phyloP scores from a whole-genome alignment of 2,888 invertebrate genomes.

The Agonum fuliginosum region DNA sequence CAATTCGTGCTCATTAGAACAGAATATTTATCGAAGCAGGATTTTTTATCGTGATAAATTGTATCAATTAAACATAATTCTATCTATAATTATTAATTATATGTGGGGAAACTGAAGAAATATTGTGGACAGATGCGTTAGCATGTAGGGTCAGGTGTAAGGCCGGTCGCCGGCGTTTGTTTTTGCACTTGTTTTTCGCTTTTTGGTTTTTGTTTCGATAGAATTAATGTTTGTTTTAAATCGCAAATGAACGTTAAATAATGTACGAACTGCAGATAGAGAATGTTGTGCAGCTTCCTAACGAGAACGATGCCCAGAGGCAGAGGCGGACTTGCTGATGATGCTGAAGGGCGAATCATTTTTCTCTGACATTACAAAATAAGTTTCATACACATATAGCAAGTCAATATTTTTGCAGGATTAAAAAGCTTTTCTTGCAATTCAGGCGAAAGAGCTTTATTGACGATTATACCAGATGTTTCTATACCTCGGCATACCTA shows the following conservation, averaged over 20 bases:
- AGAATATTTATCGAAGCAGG: constrained; percentile 52
- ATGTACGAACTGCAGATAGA: too few relatives aligned
- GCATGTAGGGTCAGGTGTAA: constrained; percentile 10
- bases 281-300: background rate
- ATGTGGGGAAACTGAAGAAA: constrained; percentile 57
- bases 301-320: background rate
- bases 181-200: constrained; percentile 16
- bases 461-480: too few relatives aligned
- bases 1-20: constrained; percentile 51
- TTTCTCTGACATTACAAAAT: too few relatives aligned
- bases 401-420: too few relatives aligned
- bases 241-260: background rate
- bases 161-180: too few relatives aligned
- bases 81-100: constrained; percentile 59
- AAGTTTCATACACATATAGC: too few relatives aligned
- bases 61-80: constrained; percentile 60
- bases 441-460: too few relatives aligned
- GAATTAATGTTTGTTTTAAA: constrained; percentile 9
- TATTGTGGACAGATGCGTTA: constrained; percentile 50
- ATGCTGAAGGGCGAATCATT: too few relatives aligned
- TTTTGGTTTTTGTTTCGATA: background rate
- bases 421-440: too few relatives aligned
- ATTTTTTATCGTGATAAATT: constrained; percentile 55
- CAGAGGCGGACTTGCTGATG: too few relatives aligned
- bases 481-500: too few relatives aligned